Conservation (phyloP, 2,113 vertebrate genomes). For the Neomonachus schauinslandi region DNA sequence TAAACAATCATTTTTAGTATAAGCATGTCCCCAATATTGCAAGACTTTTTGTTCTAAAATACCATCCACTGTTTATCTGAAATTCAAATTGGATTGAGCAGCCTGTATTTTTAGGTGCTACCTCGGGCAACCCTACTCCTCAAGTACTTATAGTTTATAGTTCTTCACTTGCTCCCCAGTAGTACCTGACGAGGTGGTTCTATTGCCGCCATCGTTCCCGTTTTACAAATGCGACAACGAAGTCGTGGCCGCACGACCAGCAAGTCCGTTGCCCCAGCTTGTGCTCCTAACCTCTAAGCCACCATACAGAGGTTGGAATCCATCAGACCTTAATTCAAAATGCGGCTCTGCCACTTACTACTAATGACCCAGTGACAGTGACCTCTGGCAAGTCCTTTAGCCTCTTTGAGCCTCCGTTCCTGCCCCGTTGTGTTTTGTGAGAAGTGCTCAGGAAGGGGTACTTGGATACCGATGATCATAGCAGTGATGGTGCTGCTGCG, state of each 20-base stretch:
- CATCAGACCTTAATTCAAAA: background rate
- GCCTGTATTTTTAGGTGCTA: background rate
- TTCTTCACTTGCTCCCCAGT: background rate
- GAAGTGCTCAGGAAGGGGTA: background rate
- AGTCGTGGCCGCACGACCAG: background rate
- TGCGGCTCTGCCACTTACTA: background rate
- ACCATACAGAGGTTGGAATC: background rate
- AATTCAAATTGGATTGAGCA: background rate
- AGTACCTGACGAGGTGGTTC: background rate
- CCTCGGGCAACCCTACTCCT: background rate
- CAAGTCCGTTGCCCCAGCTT: background rate
- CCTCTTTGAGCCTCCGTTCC: background rate
- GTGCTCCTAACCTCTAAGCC: background rate
- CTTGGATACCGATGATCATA: background rate
- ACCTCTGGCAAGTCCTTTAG: background rate
- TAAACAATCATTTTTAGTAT: background rate
- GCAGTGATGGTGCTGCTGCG: background rate
- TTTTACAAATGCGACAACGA: background rate
- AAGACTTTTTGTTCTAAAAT: conserved; percentile 14
- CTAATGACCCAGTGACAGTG: background rate
- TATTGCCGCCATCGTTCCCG: background rate
- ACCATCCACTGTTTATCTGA: background rate
- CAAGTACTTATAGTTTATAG: background rate
- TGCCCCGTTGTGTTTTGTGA: background rate
- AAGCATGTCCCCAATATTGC: background rate